These are phyloP conservation scores for Cactoblastis cactorum DNA, from an alignment of 2,888 invertebrate genomes.

Conservation along the genomic window DNA sequence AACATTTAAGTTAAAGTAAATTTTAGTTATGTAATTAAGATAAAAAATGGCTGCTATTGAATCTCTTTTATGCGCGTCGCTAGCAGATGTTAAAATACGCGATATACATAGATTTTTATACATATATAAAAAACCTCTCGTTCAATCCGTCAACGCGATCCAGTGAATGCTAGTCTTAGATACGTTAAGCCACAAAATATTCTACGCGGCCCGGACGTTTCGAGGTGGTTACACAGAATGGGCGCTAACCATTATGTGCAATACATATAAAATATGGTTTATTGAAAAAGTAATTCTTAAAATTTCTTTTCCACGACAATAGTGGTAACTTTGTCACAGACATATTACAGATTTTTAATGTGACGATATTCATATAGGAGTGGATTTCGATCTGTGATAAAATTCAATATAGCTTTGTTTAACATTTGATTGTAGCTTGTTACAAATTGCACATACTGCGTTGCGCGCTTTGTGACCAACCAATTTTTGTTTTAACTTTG, in stretches of 20 bases:
- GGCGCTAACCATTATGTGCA: not conserved
- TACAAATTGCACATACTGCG: not conserved
- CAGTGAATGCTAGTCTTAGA: slow-evolving; percentile 32
- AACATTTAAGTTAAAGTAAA: not conserved
- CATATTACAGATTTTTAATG: too few species aligned
- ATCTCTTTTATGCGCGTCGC: not conserved
- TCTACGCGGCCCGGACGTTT: slow-evolving; percentile 2
- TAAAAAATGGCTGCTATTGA: not conserved
- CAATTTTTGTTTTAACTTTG: slow-evolving; percentile 60
- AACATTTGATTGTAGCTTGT: too few species aligned
- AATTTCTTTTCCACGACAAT: too few species aligned
- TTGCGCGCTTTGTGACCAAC: slow-evolving; percentile 19
- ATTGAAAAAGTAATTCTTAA: too few species aligned
- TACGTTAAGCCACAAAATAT: slow-evolving; percentile 13
- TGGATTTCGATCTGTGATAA: too few species aligned
- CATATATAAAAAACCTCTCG: not conserved
- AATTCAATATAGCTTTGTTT: too few species aligned
- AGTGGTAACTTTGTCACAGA: too few species aligned
- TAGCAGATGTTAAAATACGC: not conserved
- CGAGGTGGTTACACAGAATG: not conserved
- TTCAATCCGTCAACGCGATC: not conserved
- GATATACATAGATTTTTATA: not conserved
- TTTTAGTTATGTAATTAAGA: not conserved
- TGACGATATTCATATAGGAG: too few species aligned
- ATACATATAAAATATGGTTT: not conserved